phyloP scores from a whole-genome alignment of 2,888 invertebrate species.

The Clivina fossor region DNA sequence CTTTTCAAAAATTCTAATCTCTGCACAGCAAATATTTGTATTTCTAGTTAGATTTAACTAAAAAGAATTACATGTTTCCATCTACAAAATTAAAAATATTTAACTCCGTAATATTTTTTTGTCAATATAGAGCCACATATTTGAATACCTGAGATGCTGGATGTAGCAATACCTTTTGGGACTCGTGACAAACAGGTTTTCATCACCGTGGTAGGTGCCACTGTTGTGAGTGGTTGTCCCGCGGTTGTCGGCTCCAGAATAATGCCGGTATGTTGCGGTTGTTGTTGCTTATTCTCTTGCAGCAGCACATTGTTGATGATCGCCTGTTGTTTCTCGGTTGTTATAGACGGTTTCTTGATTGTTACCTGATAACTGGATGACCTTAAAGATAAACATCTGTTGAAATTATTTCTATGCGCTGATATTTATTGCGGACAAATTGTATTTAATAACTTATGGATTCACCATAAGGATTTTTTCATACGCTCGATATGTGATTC shows the following conservation, averaged over 20 bases:
- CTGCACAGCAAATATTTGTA: too few relatives aligned
- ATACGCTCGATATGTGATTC: too few relatives aligned
- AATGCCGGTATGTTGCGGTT: slow-evolving; percentile 49
- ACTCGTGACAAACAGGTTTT: slow-evolving; percentile 55
- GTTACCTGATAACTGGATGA: slow-evolving; percentile 65
- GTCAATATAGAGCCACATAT: too few relatives aligned
- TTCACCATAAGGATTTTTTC: too few relatives aligned
- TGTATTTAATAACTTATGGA: too few relatives aligned
- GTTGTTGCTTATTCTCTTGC: slow-evolving; percentile 45
- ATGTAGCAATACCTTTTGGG: slow-evolving; percentile 58
- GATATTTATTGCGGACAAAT: too few relatives aligned
- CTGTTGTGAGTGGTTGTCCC: slow-evolving; percentile 44
- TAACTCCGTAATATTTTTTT: too few relatives aligned
- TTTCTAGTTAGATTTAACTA: too few relatives aligned
- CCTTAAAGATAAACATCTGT: slow-evolving; percentile 51
- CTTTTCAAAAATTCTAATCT: too few relatives aligned
- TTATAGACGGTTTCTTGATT: slow-evolving; percentile 55
- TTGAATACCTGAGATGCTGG: slow-evolving; percentile 61
- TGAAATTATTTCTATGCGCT: slow-evolving; percentile 34
- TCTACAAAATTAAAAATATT: too few relatives aligned
- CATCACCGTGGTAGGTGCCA: slow-evolving; percentile 37
- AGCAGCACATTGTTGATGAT: slow-evolving; percentile 45
- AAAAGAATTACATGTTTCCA: too few relatives aligned
- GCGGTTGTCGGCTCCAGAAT: slow-evolving; percentile 52
- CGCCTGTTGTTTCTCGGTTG: slow-evolving; percentile 50